Conservation (phyloP, 1,140 invertebrate species). For the Cherax quadricarinatus region DNA sequence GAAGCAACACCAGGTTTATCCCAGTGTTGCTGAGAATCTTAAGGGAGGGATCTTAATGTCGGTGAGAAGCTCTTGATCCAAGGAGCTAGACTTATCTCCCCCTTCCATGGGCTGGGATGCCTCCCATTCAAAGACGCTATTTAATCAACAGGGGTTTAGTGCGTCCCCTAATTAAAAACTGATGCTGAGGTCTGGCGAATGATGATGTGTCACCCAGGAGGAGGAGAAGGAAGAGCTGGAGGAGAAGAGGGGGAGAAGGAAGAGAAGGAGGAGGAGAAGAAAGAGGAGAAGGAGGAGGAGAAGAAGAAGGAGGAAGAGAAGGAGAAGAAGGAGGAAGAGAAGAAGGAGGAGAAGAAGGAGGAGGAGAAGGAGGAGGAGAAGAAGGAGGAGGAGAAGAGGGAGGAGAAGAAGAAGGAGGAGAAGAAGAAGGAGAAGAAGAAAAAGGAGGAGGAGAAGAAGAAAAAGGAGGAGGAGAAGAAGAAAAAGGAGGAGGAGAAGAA, state of each 20-base stretch:
- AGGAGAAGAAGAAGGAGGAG: not conserved
- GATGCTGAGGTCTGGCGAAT: too few species aligned
- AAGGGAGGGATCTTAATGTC: too few species aligned
- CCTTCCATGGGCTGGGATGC: too few species aligned
- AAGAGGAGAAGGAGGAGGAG: too few species aligned
- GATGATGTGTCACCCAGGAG: not conserved
- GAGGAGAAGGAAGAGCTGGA: not conserved
- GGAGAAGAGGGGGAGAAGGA: not conserved
- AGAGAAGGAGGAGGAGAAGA: not conserved
- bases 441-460: not conserved
- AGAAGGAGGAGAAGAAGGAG: not conserved
- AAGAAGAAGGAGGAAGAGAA: not conserved
- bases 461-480: not conserved
- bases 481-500: not conserved
- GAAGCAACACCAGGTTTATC: too few species aligned
- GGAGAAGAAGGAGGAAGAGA: not conserved
- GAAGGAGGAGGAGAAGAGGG: not conserved
- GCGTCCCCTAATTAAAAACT: too few species aligned
- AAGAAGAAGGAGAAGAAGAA: too few species aligned
- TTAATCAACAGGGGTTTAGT: too few species aligned
- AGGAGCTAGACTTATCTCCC: too few species aligned
- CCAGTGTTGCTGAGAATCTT: too few species aligned
- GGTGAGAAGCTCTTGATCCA: too few species aligned
- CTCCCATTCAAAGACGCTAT: too few species aligned
- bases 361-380: not conserved